Evolutionary conservation across 2,888 invertebrate species (phyloP).

Genomic region (Gari tellinella): DNA sequence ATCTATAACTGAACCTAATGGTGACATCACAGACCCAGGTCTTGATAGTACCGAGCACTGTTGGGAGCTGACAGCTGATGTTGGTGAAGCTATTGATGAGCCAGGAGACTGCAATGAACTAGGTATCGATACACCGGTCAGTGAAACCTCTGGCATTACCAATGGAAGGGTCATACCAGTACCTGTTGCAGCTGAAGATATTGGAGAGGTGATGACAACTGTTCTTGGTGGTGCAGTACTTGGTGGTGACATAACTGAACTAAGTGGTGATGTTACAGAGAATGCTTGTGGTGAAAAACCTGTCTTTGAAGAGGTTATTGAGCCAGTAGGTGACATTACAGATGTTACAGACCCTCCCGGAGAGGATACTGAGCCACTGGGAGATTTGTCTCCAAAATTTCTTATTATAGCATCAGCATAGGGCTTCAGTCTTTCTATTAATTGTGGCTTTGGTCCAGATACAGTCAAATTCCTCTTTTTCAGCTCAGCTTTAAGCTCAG

Average conservation of each 20-base stretch:
- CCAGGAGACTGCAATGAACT: conserved; percentile 46
- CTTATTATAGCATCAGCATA: conserved; percentile 82
- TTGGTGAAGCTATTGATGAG: conserved; percentile 42
- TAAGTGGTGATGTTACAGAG: conserved; percentile 50
- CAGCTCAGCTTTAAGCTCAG: conserved; percentile 96
- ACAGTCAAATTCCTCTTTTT: conserved; percentile 97
- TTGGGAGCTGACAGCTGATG: conserved; percentile 18
- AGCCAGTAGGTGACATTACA: conserved; percentile 45
- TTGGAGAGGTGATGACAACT: conserved; percentile 37
- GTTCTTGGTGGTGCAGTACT: conserved; percentile 29
- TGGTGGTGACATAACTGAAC: conserved; percentile 54
- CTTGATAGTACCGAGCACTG: conserved; percentile 45
- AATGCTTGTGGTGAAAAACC: conserved; percentile 44
- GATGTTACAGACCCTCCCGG: conserved; percentile 41
- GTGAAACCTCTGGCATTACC: conserved; percentile 19
- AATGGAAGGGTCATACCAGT: conserved; percentile 36
- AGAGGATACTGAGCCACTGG: conserved; percentile 35
- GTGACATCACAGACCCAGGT: conserved; percentile 50
- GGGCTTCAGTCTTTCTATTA: conserved; percentile 94
- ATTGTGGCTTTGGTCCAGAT: conserved; percentile 97
- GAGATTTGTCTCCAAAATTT: conserved; percentile 39
- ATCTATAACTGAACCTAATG: conserved; percentile 54
- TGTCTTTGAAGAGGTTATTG: conserved; percentile 44
- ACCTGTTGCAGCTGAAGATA: conserved; percentile 15
- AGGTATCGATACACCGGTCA: conserved; percentile 23